Evolutionary conservation across 1,140 invertebrate species (phyloP).

Genomic region (Pentalonia nigronervosa): DNA sequence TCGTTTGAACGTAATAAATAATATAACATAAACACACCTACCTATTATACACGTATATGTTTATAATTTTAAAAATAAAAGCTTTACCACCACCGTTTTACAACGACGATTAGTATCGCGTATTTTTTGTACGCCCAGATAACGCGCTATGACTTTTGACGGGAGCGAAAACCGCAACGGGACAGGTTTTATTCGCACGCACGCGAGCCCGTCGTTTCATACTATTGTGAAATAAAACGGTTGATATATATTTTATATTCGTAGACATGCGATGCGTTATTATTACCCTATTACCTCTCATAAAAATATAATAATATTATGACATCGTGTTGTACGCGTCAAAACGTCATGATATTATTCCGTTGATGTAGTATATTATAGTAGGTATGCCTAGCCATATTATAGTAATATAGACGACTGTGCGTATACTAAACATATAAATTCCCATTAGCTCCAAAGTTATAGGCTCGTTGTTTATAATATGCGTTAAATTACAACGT

Average conservation of each 20-base stretch:
- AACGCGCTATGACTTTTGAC: background rate
- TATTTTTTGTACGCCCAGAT: background rate
- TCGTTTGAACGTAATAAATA: background rate
- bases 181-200: background rate
- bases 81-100: background rate
- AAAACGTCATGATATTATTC: background rate
- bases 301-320: background rate
- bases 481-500: background rate
- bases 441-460: background rate
- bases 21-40: background rate
- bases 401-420: background rate
- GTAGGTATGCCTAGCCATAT: background rate
- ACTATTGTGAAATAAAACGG: background rate
- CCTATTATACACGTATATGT: background rate
- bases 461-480: background rate
- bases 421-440: background rate
- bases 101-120: background rate
- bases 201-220: background rate
- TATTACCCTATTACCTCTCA: background rate
- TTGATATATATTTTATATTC: background rate
- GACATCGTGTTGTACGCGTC: background rate
- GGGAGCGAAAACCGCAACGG: background rate
- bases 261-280: background rate
- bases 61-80: too few species aligned
- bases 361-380: background rate